Percentiles rank a stretch among this genome's conserved stretches.
phyloP scores from a whole-genome alignment of 2,888 invertebrate species.

The Lepetodrilus schrolli region DNA sequence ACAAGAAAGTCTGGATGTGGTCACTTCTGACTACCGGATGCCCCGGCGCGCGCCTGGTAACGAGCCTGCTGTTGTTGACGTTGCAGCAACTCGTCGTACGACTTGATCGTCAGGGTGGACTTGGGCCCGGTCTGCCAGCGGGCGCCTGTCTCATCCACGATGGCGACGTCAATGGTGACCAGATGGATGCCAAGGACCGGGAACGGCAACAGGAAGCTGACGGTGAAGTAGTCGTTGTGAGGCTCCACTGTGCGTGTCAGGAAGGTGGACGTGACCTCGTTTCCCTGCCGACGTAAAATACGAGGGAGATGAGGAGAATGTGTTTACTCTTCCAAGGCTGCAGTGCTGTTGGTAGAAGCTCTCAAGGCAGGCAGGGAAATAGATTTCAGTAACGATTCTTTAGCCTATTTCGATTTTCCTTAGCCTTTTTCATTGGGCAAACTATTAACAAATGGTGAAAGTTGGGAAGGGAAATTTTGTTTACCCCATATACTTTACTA shows the following conservation, averaged over 20 bases:
- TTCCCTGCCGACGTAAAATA: constrained; percentile 49
- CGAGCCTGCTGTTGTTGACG: constrained; percentile 53
- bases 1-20: no score
- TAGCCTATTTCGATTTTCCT: no score
- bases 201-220: constrained; percentile 89
- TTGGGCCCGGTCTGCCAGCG: constrained; percentile 93
- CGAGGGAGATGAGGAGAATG: no score
- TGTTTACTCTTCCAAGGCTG: no score
- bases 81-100: constrained; percentile 79
- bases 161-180: constrained; percentile 85
- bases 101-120: constrained; percentile 85
- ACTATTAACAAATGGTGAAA: no score
- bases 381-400: no score
- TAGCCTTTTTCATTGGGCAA: no score
- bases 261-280: constrained; percentile 68
- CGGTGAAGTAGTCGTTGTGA: constrained; percentile 94
- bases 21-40: neutral
- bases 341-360: no score
- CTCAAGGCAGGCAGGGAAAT: no score
- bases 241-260: constrained; percentile 89
- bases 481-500: no score
- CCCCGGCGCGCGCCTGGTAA: constrained; percentile 5
- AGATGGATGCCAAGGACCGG: constrained; percentile 80
- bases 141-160: constrained; percentile 88
- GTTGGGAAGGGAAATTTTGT: no score